phyloP scores from a whole-genome alignment of 2,113 vertebrate genomes.

The Procapra przewalskii region DNA sequence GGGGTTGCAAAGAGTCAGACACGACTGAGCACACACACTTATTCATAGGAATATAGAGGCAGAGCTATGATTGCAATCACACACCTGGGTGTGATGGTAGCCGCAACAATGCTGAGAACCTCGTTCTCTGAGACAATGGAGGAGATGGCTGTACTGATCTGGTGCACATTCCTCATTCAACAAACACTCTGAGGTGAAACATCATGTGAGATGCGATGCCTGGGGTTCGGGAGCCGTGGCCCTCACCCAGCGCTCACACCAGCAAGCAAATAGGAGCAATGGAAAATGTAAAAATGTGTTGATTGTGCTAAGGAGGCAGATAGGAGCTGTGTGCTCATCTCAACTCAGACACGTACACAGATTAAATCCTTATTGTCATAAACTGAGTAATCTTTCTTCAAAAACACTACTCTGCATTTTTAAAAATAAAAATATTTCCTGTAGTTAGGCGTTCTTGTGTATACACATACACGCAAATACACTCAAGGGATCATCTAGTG shows the following conservation, averaged over 20 bases:
- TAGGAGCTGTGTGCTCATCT: rapidly evolving
- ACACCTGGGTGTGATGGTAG: neutral
- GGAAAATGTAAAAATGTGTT: no score
- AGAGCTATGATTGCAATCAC: neutral
- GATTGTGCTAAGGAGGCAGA: neutral
- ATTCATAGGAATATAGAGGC: neutral
- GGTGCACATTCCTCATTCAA: neutral
- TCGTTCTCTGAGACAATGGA: rapidly evolving
- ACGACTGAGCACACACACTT: neutral
- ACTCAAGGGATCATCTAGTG: neutral
- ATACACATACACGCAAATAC: neutral
- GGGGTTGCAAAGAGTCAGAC: neutral
- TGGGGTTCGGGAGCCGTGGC: rapidly evolving
- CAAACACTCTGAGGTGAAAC: neutral
- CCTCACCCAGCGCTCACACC: neutral
- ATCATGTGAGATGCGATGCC: neutral
- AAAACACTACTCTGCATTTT: neutral
- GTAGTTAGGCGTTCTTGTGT: neutral
- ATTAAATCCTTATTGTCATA: neutral
- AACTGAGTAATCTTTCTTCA: neutral
- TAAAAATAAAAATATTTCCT: neutral
- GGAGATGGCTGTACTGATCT: no score
- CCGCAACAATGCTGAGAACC: rapidly evolving
- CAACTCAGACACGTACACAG: neutral
- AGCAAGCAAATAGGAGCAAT: neutral